A percentile compares a stretch with the other conserved stretches of the same genome.
These are phyloP conservation scores for Gila robusta DNA, from an alignment of 2,797 vertebrate species.

Conservation along the genomic window DNA sequence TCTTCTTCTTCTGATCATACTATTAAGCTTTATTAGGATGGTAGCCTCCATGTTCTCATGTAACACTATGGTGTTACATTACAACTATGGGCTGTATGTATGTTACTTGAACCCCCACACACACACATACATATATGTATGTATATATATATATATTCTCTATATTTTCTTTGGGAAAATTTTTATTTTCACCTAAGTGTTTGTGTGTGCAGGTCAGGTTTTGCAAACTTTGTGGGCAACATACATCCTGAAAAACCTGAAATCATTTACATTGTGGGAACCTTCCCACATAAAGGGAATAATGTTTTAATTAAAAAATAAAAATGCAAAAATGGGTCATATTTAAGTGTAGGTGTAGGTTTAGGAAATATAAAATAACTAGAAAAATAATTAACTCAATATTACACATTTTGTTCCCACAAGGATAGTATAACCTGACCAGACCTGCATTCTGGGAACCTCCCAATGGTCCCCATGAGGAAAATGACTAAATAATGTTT, in stretches of 20 bases:
- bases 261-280: neutral
- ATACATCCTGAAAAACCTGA: neutral
- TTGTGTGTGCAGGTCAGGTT: constrained; percentile 5
- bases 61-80: neutral
- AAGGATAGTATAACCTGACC: constrained; percentile 2
- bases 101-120: too few species aligned
- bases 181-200: constrained; percentile 24
- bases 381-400: constrained; percentile 12
- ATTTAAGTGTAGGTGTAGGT: neutral
- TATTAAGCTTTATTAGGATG: constrained; percentile 20
- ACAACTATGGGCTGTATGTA: neutral
- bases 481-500: constrained; percentile 28
- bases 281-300: neutral
- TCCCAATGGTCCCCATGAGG: neutral
- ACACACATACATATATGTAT: too few species aligned
- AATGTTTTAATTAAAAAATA: constrained; percentile 5
- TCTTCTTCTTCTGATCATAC: constrained; percentile 65
- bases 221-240: neutral
- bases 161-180: neutral
- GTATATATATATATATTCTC: too few species aligned
- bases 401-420: constrained; percentile 1
- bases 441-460: neutral
- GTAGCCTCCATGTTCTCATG: constrained; percentile 28
- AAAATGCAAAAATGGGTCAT: neutral
- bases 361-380: constrained; percentile 5